These are phyloP conservation scores for Tragopan temminckii DNA, from an alignment of 2,797 vertebrate species.

Conservation along the genomic window DNA sequence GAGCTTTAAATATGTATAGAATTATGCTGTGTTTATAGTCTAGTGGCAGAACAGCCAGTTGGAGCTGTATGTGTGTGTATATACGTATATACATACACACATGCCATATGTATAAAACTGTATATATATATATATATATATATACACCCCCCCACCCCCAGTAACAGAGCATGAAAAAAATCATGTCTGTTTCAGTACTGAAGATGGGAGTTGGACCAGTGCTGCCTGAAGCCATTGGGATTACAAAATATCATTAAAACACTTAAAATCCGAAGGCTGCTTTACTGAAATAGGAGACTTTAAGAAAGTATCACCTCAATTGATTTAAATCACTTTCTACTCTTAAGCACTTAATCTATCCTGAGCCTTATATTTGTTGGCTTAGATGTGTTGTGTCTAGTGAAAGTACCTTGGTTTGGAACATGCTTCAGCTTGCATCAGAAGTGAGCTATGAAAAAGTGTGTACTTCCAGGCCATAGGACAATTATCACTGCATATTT, in stretches of 20 bases:
- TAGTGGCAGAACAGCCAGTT: background rate
- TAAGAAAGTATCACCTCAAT: background rate
- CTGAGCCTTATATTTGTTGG: background rate
- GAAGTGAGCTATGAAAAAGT: background rate
- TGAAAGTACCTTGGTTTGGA: background rate
- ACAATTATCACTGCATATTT: background rate
- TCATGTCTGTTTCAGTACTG: background rate
- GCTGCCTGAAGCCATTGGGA: background rate
- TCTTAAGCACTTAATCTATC: background rate
- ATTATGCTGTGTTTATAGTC: background rate
- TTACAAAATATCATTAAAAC: background rate
- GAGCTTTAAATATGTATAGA: background rate
- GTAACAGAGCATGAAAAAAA: background rate
- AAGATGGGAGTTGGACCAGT: background rate
- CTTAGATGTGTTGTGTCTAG: background rate
- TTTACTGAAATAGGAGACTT: background rate
- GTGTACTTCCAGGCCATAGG: fast-evolving
- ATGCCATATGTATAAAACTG: background rate
- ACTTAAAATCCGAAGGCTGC: background rate
- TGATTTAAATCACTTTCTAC: background rate
- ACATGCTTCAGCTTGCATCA: background rate
- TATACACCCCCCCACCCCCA: fast-evolving
- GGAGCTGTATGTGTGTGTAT: background rate
- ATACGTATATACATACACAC: background rate
- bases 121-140: background rate